These are phyloP conservation scores for Tonatia bakeri DNA, from an alignment of 2,113 vertebrate genomes.

Conservation along the genomic window DNA sequence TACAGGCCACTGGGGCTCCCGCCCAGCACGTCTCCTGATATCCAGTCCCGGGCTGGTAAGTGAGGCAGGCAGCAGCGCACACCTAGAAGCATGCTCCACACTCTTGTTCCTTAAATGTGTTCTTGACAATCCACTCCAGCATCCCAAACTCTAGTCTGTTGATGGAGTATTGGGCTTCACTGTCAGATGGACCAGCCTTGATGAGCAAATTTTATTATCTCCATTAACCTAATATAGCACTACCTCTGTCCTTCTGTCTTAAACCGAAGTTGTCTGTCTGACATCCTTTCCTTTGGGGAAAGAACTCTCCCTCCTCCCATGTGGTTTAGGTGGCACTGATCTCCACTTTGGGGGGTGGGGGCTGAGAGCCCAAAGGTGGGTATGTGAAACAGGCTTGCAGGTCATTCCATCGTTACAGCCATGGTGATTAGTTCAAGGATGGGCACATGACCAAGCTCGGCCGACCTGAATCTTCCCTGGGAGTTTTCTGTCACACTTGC, in stretches of 20 bases:
- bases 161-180: neutral
- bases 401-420: neutral
- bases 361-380: neutral
- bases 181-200: neutral
- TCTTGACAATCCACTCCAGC: neutral
- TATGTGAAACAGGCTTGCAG: neutral
- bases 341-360: no score
- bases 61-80: neutral
- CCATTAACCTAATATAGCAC: neutral
- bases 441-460: neutral
- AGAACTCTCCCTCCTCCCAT: neutral
- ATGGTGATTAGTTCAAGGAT: neutral
- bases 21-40: neutral
- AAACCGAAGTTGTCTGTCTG: neutral
- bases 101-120: neutral
- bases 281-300: neutral
- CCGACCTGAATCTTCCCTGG: neutral
- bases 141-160: neutral
- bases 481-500: neutral
- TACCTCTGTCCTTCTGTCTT: neutral
- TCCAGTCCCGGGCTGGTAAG: accelerated
- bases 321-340: neutral
- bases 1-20: neutral
- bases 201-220: neutral
- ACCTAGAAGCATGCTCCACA: neutral